A percentile compares a stretch with the other conserved stretches of the same genome.
phyloP scores from a whole-genome alignment of 2,113 vertebrate genomes.

The Neogale vison region DNA sequence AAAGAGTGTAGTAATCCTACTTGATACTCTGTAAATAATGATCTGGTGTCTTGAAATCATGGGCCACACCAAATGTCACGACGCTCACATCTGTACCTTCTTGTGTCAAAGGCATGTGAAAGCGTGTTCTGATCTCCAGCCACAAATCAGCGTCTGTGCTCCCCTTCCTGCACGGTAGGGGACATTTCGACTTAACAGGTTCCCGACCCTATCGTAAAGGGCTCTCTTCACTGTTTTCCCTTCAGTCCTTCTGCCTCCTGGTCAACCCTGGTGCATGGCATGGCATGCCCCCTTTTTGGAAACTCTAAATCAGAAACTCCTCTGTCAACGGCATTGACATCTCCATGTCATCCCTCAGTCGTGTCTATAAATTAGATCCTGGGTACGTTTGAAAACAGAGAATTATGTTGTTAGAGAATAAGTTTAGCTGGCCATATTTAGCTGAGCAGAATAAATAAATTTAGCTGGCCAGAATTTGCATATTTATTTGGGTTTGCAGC shows the following conservation, averaged over 20 bases:
- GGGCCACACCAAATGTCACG: not conserved
- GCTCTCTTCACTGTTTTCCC: too few species aligned
- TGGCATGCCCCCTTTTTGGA: rapidly evolving
- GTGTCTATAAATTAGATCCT: not conserved
- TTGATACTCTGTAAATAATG: not conserved
- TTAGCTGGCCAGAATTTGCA: not conserved
- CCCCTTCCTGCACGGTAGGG: not conserved
- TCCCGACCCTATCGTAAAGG: rapidly evolving
- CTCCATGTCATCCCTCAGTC: not conserved
- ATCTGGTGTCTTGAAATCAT: not conserved
- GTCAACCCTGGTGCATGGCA: rapidly evolving
- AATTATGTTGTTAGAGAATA: not conserved
- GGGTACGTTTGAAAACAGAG: not conserved
- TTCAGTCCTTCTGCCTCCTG: not conserved
- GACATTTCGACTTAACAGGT: not conserved
- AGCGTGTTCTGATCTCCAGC: not conserved
- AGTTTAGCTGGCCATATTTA: not conserved
- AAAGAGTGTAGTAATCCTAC: not conserved
- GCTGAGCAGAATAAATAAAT: not conserved
- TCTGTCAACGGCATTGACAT: not conserved
- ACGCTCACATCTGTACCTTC: too few species aligned
- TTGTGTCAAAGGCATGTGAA: not conserved
- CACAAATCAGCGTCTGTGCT: not conserved
- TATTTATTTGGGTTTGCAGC: not conserved
- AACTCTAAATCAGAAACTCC: not conserved